Percentiles rank a stretch among this genome's conserved stretches.
Conservation (phyloP, 2,888 invertebrate genomes). For the Netelia melanura region DNA sequence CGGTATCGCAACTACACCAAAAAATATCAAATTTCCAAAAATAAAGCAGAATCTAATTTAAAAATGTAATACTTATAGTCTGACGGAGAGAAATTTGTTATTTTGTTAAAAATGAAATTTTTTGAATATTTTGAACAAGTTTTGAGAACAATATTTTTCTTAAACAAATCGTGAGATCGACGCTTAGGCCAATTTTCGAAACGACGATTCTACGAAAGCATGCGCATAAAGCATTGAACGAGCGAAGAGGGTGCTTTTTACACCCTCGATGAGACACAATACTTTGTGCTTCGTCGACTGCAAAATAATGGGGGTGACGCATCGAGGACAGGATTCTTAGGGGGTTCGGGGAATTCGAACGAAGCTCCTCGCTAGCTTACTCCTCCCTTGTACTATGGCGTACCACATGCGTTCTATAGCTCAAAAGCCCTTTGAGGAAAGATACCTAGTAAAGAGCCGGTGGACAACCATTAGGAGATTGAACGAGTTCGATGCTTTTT, state of each 20-base stretch:
- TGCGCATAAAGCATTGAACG: background rate
- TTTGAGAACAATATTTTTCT: background rate
- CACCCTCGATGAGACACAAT: slow-evolving; percentile 46
- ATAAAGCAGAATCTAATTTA: no score
- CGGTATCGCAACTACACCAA: no score
- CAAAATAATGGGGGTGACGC: slow-evolving; percentile 61
- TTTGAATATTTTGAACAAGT: background rate
- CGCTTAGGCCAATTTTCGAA: background rate
- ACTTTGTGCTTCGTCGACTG: slow-evolving; percentile 51
- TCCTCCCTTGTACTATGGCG: background rate
- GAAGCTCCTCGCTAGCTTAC: slow-evolving; percentile 28
- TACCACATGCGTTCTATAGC: background rate
- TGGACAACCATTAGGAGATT: slow-evolving; percentile 11
- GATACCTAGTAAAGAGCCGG: background rate
- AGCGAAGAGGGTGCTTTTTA: slow-evolving; percentile 11
- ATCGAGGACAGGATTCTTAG: slow-evolving; percentile 48
- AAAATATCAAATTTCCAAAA: no score
- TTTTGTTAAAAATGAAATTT: background rate
- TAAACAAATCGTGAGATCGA: background rate
- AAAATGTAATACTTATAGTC: no score
- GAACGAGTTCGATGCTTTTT: background rate
- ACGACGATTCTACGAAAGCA: background rate
- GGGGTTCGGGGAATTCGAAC: slow-evolving; percentile 37
- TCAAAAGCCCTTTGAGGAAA: background rate
- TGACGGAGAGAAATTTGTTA: no score